Conservation (phyloP, 1,140 invertebrate species). For the Drepana arcuata region DNA sequence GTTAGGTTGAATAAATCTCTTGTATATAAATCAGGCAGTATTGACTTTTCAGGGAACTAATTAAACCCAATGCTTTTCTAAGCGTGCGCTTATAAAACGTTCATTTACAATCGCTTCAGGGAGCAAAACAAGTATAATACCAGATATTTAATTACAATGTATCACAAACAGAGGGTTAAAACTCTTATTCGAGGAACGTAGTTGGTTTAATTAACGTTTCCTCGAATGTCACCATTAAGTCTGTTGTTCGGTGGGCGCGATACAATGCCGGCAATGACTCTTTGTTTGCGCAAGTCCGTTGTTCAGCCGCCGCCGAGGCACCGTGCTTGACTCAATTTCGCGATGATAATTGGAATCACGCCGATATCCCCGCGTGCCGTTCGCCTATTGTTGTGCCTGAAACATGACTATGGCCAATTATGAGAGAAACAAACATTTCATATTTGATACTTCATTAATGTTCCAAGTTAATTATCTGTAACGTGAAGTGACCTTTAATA, state of each 20-base stretch:
- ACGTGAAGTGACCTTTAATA: no score
- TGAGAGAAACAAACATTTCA: slow-evolving; percentile 22
- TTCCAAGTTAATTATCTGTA: slow-evolving; percentile 4
- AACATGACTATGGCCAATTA: slow-evolving; percentile 55
- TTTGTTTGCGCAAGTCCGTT: slow-evolving; percentile 47
- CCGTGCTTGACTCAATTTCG: slow-evolving; percentile 51
- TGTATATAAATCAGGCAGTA: no score
- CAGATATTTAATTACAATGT: no score
- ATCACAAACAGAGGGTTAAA: slow-evolving; percentile 29
- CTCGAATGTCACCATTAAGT: slow-evolving; percentile 59
- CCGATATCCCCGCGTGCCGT: slow-evolving; percentile 37
- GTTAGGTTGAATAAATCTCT: no score
- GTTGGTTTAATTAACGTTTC: slow-evolving; percentile 60
- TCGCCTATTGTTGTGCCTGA: slow-evolving; percentile 51
- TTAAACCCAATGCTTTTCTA: no score
- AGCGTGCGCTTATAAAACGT: no score
- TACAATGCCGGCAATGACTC: slow-evolving; percentile 44
- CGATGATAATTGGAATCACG: slow-evolving; percentile 56
- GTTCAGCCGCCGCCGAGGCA: slow-evolving; percentile 20
- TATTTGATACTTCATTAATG: slow-evolving; percentile 18
- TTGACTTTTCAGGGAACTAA: no score
- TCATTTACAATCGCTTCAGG: no score
- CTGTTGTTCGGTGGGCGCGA: slow-evolving; percentile 24
- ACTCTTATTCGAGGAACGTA: slow-evolving; percentile 34
- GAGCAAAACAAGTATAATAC: no score